Percentiles rank a stretch among this genome's conserved stretches.
Evolutionary conservation across 1,140 invertebrate species (phyloP).

Genomic region (Drosophila aff.): DNA sequence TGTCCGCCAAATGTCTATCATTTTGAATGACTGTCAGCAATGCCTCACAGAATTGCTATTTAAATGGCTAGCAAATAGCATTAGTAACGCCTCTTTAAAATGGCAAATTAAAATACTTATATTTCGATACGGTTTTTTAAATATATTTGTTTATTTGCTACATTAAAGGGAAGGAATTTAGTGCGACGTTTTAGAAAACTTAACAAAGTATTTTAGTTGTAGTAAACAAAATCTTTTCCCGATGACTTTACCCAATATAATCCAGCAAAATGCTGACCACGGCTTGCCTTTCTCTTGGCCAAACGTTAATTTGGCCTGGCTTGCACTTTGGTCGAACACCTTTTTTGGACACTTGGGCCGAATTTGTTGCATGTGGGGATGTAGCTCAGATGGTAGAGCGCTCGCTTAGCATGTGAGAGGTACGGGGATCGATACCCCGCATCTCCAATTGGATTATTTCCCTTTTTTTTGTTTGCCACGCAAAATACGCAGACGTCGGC

Average conservation of each 20-base stretch:
- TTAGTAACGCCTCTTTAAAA: neutral
- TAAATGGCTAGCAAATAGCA: neutral
- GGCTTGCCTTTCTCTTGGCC: constrained; percentile 39
- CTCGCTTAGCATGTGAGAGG: constrained; percentile 94
- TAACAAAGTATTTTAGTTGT: neutral
- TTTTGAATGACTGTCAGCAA: constrained; percentile 7
- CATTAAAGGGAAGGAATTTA: neutral
- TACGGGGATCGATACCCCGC: constrained; percentile 92
- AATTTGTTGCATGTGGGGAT: constrained; percentile 57
- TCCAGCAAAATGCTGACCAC: constrained; percentile 1
- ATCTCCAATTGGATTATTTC: constrained; percentile 85
- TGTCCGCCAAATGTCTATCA: constrained; percentile 11
- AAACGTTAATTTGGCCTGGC: constrained; percentile 44
- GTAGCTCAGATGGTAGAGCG: constrained; percentile 94
- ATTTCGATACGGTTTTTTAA: neutral
- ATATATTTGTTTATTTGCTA: neutral
- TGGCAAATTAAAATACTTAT: neutral
- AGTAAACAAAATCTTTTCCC: neutral
- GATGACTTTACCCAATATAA: neutral
- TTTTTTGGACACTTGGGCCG: constrained; percentile 38
- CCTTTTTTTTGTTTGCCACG: constrained; percentile 43
- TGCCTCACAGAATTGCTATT: too few relatives aligned
- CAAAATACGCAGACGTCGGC: constrained; percentile 76
- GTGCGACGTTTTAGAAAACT: neutral
- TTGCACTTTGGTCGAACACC: constrained; percentile 62